A percentile compares a stretch with the other conserved stretches of the same genome.
Conservation (phyloP, 2,113 vertebrate genomes). For the Irena cyanogastra region DNA sequence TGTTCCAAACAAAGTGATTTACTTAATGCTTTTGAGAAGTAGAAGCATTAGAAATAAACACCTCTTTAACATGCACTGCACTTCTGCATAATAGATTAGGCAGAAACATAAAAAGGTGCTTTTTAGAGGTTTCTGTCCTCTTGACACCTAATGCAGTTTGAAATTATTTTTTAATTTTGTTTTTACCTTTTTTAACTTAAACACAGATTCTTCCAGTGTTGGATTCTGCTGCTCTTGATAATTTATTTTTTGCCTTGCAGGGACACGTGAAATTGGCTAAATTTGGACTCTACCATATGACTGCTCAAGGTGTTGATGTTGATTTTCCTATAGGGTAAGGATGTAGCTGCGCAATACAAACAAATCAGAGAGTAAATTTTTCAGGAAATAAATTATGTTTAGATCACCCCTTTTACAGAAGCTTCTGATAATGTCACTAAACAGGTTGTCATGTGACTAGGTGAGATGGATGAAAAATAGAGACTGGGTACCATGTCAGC, state of each 20-base stretch:
- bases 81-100: not conserved
- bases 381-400: not conserved
- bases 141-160: not conserved
- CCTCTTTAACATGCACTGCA: not conserved
- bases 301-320: constrained; percentile 92
- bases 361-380: not conserved
- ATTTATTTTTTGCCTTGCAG: constrained; percentile 61
- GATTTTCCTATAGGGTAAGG: constrained; percentile 97
- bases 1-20: not conserved
- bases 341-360: not conserved
- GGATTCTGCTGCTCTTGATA: not conserved
- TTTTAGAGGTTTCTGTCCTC: not conserved
- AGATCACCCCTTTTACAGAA: not conserved
- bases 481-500: not conserved
- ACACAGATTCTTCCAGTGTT: not conserved
- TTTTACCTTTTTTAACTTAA: not conserved
- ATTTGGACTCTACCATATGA: constrained; percentile 98
- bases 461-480: not conserved
- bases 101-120: not conserved
- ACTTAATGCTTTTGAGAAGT: not conserved
- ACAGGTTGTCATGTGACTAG: not conserved
- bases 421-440: not conserved
- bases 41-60: not conserved
- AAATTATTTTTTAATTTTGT: not conserved
- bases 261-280: constrained; percentile 92